Conservation (phyloP, 2,797 vertebrate species). For the Pelobates cultripes region DNA sequence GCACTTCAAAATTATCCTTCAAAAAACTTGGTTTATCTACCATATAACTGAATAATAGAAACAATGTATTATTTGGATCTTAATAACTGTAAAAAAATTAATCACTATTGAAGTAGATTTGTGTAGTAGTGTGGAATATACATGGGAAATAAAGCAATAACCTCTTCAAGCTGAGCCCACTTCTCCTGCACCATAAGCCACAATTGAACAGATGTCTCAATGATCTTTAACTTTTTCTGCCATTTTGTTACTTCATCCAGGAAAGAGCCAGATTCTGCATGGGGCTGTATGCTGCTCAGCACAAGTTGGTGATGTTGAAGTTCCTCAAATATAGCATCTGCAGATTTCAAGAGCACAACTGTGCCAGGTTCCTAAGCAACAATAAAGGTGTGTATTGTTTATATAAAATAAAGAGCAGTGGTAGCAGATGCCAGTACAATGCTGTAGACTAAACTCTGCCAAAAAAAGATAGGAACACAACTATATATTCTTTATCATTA, state of each 20-base stretch:
- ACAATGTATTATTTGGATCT: no score
- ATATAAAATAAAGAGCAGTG: background rate
- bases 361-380: conserved; percentile 33
- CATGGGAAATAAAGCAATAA: background rate
- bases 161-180: conserved; percentile 44
- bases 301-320: conserved; percentile 52
- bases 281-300: conserved; percentile 36
- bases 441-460: no score
- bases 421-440: no score
- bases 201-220: conserved; percentile 37
- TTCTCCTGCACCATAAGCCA: conserved; percentile 27
- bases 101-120: no score
- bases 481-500: no score
- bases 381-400: conserved; percentile 16
- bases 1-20: no score
- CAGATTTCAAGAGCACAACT: conserved; percentile 38
- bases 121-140: no score
- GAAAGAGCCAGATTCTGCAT: conserved; percentile 52
- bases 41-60: no score
- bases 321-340: conserved; percentile 51
- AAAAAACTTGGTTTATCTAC: no score
- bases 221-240: conserved; percentile 46
- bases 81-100: no score
- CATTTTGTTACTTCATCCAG: conserved; percentile 51
- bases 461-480: no score